Conservation (phyloP, 2,113 vertebrate species). For the Fregetta grallaria region DNA sequence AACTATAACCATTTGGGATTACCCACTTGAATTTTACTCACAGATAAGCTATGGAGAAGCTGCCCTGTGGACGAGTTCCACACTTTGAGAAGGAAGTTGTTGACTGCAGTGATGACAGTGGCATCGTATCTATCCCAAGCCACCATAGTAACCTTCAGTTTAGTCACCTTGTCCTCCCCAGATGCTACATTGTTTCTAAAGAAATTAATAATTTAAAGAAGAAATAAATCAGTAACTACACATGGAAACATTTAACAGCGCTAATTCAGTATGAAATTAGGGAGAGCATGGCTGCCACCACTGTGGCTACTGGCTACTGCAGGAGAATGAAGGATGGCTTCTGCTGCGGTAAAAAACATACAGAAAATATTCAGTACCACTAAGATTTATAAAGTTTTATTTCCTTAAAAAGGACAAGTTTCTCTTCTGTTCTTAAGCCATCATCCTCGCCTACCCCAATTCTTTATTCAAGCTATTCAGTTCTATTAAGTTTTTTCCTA, state of each 20-base stretch:
- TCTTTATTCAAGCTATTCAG: not conserved
- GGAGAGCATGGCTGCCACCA: not conserved
- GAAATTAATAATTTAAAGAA: slow-evolving; percentile 10
- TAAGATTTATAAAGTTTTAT: not conserved
- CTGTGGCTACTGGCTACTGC: not conserved
- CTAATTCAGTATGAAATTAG: not conserved
- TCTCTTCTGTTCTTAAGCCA: not conserved
- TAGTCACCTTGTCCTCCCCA: slow-evolving; percentile 90
- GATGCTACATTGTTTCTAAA: slow-evolving; percentile 76
- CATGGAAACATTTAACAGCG: not conserved
- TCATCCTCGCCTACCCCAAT: not conserved
- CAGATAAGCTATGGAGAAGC: slow-evolving; percentile 90
- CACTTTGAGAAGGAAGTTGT: slow-evolving; percentile 96
- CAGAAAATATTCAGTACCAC: not conserved
- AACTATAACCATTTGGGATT: not conserved
- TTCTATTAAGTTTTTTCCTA: not conserved
- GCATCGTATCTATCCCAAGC: slow-evolving; percentile 92
- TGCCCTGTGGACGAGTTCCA: slow-evolving; percentile 90
- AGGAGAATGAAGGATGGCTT: not conserved
- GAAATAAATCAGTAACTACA: not conserved
- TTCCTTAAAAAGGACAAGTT: not conserved
- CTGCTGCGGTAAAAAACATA: not conserved
- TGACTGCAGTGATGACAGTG: slow-evolving; percentile 93
- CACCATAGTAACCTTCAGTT: slow-evolving; percentile 97
- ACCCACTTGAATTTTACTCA: slow-evolving; percentile 70